Percentiles rank a stretch among this genome's conserved stretches.
Evolutionary conservation across 2,888 invertebrate genomes (phyloP).

Genomic region (Eristalis pertinax): DNA sequence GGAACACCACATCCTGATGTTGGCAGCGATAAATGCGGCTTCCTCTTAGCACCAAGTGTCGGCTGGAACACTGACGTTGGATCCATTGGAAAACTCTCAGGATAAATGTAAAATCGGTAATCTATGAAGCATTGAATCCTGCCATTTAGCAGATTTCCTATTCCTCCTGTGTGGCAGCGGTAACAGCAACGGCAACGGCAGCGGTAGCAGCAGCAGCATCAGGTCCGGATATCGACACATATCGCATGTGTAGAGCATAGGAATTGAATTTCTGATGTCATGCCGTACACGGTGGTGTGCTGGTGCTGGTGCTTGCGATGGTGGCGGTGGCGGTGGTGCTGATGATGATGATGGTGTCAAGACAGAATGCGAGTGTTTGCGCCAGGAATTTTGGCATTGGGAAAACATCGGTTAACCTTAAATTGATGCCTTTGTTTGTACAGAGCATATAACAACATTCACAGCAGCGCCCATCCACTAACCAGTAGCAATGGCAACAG

Average conservation of each 20-base stretch:
- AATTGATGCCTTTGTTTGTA: slow-evolving; percentile 73
- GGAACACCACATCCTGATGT: slow-evolving; percentile 65
- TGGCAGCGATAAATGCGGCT: slow-evolving; percentile 70
- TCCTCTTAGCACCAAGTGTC: slow-evolving; percentile 64
- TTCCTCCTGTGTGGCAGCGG: slow-evolving; percentile 9
- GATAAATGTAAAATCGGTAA: slow-evolving; percentile 71
- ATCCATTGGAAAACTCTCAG: slow-evolving; percentile 69
- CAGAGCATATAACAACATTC: slow-evolving; percentile 65
- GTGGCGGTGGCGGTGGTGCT: slow-evolving; percentile 29
- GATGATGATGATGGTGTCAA: slow-evolving; percentile 69
- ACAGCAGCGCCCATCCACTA: slow-evolving; percentile 35
- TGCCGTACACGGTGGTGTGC: slow-evolving; percentile 27
- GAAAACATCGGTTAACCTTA: slow-evolving; percentile 73
- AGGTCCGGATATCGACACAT: slow-evolving; percentile 70
- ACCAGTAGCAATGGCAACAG: neutral
- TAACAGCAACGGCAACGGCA: neutral
- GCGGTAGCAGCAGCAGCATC: slow-evolving; percentile 31
- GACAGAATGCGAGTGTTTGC: slow-evolving; percentile 71
- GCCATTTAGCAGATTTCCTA: slow-evolving; percentile 71
- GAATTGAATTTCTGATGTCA: slow-evolving; percentile 63
- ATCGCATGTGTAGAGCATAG: slow-evolving; percentile 35
- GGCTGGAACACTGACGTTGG: slow-evolving; percentile 50
- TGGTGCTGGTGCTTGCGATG: slow-evolving; percentile 1
- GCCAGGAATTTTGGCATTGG: slow-evolving; percentile 69
- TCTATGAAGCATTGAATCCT: slow-evolving; percentile 72